phyloP scores from a whole-genome alignment of 2,888 invertebrate genomes.

The Tiliacea aurago region DNA sequence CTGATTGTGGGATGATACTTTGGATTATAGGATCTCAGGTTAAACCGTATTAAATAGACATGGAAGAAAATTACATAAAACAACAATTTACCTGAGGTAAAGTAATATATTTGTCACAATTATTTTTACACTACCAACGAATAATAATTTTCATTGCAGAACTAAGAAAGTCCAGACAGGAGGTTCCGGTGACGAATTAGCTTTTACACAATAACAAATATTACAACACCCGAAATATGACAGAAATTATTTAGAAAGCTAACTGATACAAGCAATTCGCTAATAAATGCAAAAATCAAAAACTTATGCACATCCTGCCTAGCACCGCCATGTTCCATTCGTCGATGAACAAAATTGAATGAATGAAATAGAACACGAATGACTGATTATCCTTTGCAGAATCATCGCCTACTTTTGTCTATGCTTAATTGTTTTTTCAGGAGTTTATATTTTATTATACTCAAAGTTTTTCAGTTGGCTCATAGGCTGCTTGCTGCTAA shows the following conservation, averaged over 20 bases:
- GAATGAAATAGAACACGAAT: slow-evolving; percentile 66
- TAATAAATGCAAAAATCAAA: slow-evolving; percentile 84
- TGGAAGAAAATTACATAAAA: slow-evolving; percentile 70
- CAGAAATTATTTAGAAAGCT: slow-evolving; percentile 69
- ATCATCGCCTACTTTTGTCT: slow-evolving; percentile 54
- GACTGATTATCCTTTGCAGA: slow-evolving; percentile 60
- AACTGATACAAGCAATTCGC: slow-evolving; percentile 76
- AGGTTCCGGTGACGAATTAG: slow-evolving; percentile 65
- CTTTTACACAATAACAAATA: slow-evolving; percentile 68
- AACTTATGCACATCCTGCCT: slow-evolving; percentile 88
- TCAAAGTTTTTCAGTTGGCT: too few relatives aligned
- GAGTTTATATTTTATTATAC: too few relatives aligned
- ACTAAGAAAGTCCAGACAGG: slow-evolving; percentile 73
- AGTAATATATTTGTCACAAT: slow-evolving; percentile 88
- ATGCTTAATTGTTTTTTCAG: slow-evolving; percentile 36
- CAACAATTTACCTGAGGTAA: slow-evolving; percentile 85
- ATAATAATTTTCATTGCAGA: slow-evolving; percentile 89
- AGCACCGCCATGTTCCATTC: slow-evolving; percentile 89
- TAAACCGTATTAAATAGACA: slow-evolving; percentile 38
- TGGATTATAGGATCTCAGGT: slow-evolving; percentile 41
- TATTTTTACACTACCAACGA: slow-evolving; percentile 90
- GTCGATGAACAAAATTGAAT: slow-evolving; percentile 76
- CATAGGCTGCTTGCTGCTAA: too few relatives aligned
- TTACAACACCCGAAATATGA: slow-evolving; percentile 70
- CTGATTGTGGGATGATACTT: slow-evolving; percentile 64